phyloP scores from a whole-genome alignment of 2,797 vertebrate genomes.

The Pseudopleuronectes americanus region DNA sequence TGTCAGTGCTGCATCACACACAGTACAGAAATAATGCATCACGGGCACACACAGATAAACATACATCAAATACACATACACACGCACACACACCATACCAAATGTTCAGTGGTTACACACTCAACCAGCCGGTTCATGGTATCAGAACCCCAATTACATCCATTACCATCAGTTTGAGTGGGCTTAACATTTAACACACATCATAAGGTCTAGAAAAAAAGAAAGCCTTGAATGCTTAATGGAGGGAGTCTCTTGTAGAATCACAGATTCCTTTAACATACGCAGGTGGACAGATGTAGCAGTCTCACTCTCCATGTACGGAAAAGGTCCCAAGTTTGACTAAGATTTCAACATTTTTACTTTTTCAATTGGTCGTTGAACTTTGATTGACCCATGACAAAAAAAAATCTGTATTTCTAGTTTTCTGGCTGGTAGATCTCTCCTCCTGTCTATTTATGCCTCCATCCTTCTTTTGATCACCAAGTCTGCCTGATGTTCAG shows the following conservation, averaged over 20 bases:
- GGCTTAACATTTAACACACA: conserved; percentile 37
- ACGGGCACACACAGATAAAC: conserved; percentile 21
- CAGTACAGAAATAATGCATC: conserved; percentile 63
- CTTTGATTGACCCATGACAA: conserved; percentile 14
- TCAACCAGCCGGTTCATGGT: conserved; percentile 30
- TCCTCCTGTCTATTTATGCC: conserved; percentile 36
- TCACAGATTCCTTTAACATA: conserved; percentile 30
- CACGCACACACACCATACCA: not conserved
- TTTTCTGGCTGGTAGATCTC: conserved; percentile 24
- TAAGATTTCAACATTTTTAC: not conserved
- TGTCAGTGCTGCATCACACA: conserved; percentile 62
- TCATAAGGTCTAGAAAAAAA: conserved; percentile 10
- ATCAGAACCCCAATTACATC: conserved; percentile 63
- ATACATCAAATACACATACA: conserved; percentile 41
- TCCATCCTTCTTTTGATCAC: conserved; percentile 53
- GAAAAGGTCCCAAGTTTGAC: conserved; percentile 13
- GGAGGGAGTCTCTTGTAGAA: conserved; percentile 17
- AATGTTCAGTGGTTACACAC: conserved; percentile 48
- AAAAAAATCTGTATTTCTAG: conserved; percentile 9
- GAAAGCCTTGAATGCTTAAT: conserved; percentile 16
- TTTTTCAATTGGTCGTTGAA: conserved; percentile 16
- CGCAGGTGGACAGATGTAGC: conserved; percentile 30
- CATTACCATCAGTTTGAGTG: conserved; percentile 45
- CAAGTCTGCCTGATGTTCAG: conserved; percentile 52
- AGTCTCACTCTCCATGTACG: not conserved